Evolutionary conservation across 2,113 vertebrate genomes (phyloP), one percentile per base, ranked within the genome.

Genomic region (Eurystomus gularis): DNA sequence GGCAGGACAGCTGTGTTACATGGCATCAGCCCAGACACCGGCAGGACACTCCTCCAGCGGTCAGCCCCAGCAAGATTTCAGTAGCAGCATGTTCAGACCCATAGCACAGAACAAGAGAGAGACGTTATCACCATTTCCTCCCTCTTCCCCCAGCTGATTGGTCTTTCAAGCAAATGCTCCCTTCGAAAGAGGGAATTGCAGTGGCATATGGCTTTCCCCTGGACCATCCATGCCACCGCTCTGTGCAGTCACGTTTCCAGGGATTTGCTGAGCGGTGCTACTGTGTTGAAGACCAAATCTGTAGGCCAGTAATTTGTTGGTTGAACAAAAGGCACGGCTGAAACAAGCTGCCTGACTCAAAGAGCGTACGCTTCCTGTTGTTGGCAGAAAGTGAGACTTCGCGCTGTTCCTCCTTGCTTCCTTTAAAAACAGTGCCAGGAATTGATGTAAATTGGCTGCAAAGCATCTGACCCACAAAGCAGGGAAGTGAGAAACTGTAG

Each of bases 391-490:
- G 94, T 11, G 96, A 97, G 96, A 96, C 86, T 96, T 54, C 2
- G 1, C 2, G 3, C 88, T 90, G 94, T 96, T 97, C 91, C 95
- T 85, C 92, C 94, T 94, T 42, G 94, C 89, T 95, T 96, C 96
- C 96, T 96, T 96, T 95, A 93, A 96, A 96, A 93, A 94, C 94
- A 96, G 86, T 96, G 96, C 94, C 94, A 97, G 95, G 95, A 97
- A 97, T 95, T 89, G 66, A 94, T 96, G 96, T 73, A 93, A 95
- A 96, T 71, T 66, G 93, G 77, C 83, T 94, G 93, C 88, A 65
- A 61, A 91, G 91, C 86, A 76, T 92, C 95, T 91, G 92, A 96
- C 92, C 88, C 83, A 25, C 86, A 70, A 78, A 76, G 94, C 93
- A 87, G 88, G 94, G 96, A 97, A 97, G 93, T 95, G 94, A 96